These are phyloP conservation scores for Manduca sexta DNA, from an alignment of 1,140 invertebrate species.

Conservation along the genomic window DNA sequence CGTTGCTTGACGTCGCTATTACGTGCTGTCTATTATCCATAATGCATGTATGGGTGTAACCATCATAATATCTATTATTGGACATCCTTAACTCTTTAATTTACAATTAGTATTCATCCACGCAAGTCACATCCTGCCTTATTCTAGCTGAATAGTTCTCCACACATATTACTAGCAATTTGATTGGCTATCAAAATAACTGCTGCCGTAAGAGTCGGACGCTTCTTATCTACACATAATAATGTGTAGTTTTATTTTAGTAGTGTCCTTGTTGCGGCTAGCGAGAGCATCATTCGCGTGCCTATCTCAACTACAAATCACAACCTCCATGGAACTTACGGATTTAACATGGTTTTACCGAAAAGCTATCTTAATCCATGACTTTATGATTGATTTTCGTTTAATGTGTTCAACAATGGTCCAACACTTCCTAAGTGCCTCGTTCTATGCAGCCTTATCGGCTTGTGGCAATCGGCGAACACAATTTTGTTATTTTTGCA, in stretches of 20 bases:
- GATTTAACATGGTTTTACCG: conserved; percentile 19
- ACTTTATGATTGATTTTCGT: conserved; percentile 38
- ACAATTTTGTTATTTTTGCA: conserved; percentile 59
- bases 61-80: too few species aligned
- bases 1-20: too few species aligned
- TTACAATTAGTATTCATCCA: too few species aligned
- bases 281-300: conserved; percentile 41
- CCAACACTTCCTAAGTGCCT: conserved; percentile 30
- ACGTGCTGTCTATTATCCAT: too few species aligned
- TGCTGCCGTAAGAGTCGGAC: conserved; percentile 18
- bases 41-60: too few species aligned
- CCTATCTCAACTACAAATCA: conserved; percentile 46
- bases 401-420: conserved; percentile 34
- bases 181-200: conserved; percentile 21
- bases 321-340: conserved; percentile 30
- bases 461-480: conserved; percentile 38
- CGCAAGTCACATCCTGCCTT: too few species aligned
- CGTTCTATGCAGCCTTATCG: conserved; percentile 53
- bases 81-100: too few species aligned
- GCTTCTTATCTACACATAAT: conserved; percentile 25
- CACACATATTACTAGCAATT: neutral
- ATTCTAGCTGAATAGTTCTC: too few species aligned
- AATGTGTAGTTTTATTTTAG: conserved; percentile 41
- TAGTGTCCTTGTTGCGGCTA: conserved; percentile 34
- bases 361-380: conserved; percentile 32